Evolutionary conservation across 2,797 vertebrate genomes (phyloP).

Genomic region (Labroides dimidiatus): DNA sequence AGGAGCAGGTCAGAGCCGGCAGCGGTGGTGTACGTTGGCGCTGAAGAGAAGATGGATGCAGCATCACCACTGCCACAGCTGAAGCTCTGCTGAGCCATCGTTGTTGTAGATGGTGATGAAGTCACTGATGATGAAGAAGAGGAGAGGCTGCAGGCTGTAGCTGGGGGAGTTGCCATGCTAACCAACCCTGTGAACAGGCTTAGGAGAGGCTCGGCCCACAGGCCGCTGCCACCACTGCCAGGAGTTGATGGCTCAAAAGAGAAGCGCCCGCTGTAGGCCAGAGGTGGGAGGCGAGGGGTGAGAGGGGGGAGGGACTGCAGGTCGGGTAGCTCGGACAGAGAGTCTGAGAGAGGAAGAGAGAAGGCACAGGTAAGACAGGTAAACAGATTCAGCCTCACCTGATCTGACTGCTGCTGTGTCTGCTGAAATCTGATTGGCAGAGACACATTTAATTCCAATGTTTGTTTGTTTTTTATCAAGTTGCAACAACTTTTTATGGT

Average conservation of each 20-base stretch:
- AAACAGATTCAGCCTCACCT: too few relatives aligned
- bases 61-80: conserved; percentile 81
- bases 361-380: conserved; percentile 26
- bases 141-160: conserved; percentile 46
- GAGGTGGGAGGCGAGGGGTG: conserved; percentile 83
- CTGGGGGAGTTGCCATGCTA: conserved; percentile 78
- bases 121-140: conserved; percentile 61
- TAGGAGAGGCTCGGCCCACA: conserved; percentile 96
- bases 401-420: too few relatives aligned
- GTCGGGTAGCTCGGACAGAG: conserved; percentile 89
- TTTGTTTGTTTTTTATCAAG: too few relatives aligned
- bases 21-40: conserved; percentile 57
- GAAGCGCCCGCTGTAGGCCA: conserved; percentile 95
- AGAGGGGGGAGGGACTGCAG: conserved; percentile 72
- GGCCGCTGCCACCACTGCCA: conserved; percentile 78
- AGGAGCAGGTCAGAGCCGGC: conserved; percentile 82
- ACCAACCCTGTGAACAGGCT: conserved; percentile 93
- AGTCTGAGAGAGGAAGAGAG: conserved; percentile 81
- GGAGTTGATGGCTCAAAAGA: conserved; percentile 85
- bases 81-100: conserved; percentile 53
- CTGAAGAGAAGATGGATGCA: conserved; percentile 49
- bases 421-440: conserved; percentile 19
- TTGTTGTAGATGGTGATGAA: conserved; percentile 21
- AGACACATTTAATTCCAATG: not conserved
- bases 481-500: too few relatives aligned